Percentiles rank a stretch among this genome's conserved stretches.
phyloP scores from a whole-genome alignment of 23 tunicate species.

The Halocynthia aurantium region DNA sequence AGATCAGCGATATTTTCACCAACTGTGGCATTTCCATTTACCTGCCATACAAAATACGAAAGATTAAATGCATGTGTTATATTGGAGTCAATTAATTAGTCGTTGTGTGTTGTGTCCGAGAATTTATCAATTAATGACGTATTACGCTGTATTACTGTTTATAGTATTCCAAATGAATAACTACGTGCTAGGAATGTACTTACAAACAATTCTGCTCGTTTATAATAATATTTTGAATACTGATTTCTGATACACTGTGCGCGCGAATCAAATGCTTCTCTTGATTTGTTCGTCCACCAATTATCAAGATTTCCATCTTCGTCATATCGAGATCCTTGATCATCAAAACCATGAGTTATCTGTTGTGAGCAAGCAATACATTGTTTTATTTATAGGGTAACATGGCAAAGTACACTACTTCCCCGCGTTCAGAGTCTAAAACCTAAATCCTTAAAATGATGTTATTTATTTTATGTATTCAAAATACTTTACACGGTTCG shows the following conservation, averaged over 20 bases:
- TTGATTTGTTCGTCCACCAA: slow-evolving; percentile 10
- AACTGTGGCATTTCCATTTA: slow-evolving; percentile 6
- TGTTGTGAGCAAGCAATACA: background rate
- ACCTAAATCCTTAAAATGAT: no score
- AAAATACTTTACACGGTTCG: no score
- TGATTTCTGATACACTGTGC: slow-evolving; percentile 12
- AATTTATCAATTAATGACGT: no score
- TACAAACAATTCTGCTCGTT: background rate
- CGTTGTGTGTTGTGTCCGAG: background rate
- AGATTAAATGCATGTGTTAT: background rate
- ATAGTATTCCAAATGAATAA: no score
- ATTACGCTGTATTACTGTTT: no score
- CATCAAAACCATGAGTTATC: slow-evolving; percentile 23
- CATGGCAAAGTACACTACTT: no score
- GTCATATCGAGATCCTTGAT: slow-evolving; percentile 5
- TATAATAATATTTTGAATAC: background rate
- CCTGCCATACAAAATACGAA: background rate
- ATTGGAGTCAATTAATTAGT: background rate
- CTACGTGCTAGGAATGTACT: background rate
- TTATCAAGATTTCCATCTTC: slow-evolving; percentile 1
- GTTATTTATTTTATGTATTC: no score
- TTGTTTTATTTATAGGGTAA: no score
- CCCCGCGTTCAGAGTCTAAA: no score
- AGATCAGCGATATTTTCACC: slow-evolving; percentile 20
- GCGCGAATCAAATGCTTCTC: slow-evolving; percentile 5